These are phyloP conservation scores for Tiphia femorata DNA, from an alignment of 2,888 invertebrate species.

Conservation along the genomic window DNA sequence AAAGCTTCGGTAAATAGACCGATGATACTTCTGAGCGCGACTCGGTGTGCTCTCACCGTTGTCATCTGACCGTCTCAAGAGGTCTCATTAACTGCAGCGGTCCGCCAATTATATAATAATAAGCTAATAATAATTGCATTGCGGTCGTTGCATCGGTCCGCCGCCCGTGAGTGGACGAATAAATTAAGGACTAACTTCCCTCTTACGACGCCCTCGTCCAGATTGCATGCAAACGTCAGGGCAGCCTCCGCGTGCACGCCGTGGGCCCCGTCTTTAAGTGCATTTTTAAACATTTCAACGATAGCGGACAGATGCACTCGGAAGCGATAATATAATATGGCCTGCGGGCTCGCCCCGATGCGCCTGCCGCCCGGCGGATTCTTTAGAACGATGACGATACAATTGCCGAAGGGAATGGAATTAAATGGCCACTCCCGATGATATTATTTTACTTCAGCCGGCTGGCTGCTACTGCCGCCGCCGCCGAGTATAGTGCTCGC, in stretches of 20 bases:
- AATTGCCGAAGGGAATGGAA: no score
- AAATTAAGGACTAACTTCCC: slow-evolving; percentile 63
- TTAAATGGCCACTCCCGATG: no score
- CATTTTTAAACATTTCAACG: slow-evolving; percentile 40
- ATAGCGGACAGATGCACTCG: slow-evolving; percentile 31
- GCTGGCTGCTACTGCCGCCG: no score
- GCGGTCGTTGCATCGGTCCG: slow-evolving; percentile 59
- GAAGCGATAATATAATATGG: no score
- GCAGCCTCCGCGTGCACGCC: slow-evolving; percentile 27
- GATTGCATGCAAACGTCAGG: slow-evolving; percentile 25
- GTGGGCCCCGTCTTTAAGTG: slow-evolving; percentile 35
- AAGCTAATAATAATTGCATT: slow-evolving; percentile 68
- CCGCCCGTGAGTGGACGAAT: slow-evolving; percentile 55
- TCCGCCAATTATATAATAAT: slow-evolving; percentile 67
- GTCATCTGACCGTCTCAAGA: slow-evolving; percentile 64
- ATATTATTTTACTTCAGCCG: no score
- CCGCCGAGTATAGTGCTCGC: no score
- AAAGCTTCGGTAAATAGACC: slow-evolving; percentile 61
- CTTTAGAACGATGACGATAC: neutral
- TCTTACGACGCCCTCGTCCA: slow-evolving; percentile 56
- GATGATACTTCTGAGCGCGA: slow-evolving; percentile 58
- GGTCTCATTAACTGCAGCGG: slow-evolving; percentile 65
- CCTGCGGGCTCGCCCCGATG: no score
- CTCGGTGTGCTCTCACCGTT: slow-evolving; percentile 48
- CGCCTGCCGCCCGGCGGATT: neutral